These are phyloP conservation scores for Pachycephala philippinensis DNA, from an alignment of 2,113 vertebrate genomes.

Conservation along the genomic window DNA sequence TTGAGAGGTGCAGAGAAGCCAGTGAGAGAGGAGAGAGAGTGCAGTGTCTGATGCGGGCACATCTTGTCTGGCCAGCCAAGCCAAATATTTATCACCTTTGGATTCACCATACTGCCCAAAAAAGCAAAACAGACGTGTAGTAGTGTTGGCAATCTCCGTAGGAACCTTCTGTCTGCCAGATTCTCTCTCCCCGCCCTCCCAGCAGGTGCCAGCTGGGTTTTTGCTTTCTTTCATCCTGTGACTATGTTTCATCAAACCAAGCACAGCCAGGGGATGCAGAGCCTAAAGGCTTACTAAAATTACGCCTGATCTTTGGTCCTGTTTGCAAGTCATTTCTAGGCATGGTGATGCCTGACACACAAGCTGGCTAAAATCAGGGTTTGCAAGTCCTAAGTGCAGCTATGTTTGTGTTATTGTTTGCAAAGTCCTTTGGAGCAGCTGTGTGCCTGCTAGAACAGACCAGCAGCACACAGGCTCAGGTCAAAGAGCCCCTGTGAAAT, in stretches of 20 bases:
- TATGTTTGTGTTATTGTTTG: neutral
- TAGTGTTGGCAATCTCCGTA: conserved; percentile 42
- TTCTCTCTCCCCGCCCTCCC: conserved; percentile 34
- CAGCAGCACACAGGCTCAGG: neutral
- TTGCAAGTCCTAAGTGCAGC: conserved; percentile 50
- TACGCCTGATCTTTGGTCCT: conserved; percentile 56
- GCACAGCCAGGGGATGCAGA: neutral
- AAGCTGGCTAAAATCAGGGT: conserved; percentile 4
- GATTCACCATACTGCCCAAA: neutral
- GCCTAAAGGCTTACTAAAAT: conserved; percentile 50
- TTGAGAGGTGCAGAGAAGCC: neutral
- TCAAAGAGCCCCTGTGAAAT: neutral
- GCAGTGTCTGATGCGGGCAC: neutral
- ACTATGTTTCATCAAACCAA: conserved; percentile 21
- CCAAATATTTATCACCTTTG: conserved; percentile 44
- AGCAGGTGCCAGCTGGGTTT: conserved; percentile 50
- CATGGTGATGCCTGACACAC: neutral
- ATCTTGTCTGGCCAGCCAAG: neutral
- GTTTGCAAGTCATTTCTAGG: neutral
- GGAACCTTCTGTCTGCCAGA: conserved; percentile 48
- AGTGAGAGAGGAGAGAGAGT: neutral
- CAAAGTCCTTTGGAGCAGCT: neutral
- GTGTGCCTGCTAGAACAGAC: neutral
- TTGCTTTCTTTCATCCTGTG: conserved; percentile 32
- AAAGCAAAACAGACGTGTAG: conserved; percentile 41